Evolutionary conservation across 1,140 invertebrate genomes (phyloP).

Genomic region (Cotesia chilonis): DNA sequence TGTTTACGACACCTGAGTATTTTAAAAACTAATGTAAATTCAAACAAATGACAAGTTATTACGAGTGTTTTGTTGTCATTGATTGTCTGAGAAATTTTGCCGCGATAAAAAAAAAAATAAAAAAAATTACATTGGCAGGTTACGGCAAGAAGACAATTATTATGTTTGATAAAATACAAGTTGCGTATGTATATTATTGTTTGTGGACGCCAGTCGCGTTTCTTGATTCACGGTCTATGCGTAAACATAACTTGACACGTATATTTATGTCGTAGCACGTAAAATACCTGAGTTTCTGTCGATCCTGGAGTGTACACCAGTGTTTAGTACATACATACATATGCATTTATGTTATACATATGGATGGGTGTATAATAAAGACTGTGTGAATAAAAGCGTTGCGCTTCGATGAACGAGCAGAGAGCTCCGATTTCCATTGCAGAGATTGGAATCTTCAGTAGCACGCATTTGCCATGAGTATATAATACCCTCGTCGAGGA

Average conservation of each 20-base stretch:
- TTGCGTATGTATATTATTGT: conserved; percentile 16
- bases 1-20: too few relatives aligned
- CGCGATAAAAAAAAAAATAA: background rate
- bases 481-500: too few relatives aligned
- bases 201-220: conserved; percentile 22
- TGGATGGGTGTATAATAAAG: background rate
- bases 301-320: background rate
- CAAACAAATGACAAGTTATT: too few relatives aligned
- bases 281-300: conserved; percentile 5
- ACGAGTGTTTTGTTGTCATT: too few relatives aligned
- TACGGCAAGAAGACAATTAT: background rate
- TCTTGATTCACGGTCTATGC: conserved; percentile 15
- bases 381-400: conserved; percentile 5
- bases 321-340: conserved; percentile 2
- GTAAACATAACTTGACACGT: conserved; percentile 3
- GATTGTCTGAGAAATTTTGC: too few relatives aligned
- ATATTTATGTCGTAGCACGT: conserved; percentile 14
- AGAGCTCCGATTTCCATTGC: conserved; percentile 14
- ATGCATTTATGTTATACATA: background rate
- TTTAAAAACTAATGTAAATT: too few relatives aligned
- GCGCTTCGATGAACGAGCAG: conserved; percentile 16
- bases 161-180: background rate
- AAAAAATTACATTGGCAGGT: background rate
- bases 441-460: conserved; percentile 25
- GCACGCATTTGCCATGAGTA: conserved; percentile 19